These are phyloP conservation scores for Ianthella basta DNA, from an alignment of 37 sponge, comb jelly and placozoan genomes.

Conservation along the genomic window DNA sequence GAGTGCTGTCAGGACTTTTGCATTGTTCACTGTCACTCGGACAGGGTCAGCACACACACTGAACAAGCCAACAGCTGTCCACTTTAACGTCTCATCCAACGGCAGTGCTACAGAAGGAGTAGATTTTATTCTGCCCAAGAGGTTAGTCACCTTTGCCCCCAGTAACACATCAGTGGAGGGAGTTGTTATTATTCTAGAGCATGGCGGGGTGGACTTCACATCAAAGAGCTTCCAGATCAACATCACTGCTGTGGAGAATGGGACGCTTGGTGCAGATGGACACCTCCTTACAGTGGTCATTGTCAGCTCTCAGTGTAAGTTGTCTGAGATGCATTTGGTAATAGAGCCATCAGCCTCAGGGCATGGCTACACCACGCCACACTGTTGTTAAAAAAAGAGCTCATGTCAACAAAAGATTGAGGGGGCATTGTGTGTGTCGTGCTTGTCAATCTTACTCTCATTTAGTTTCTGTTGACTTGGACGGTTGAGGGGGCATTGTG, in stretches of 20 bases:
- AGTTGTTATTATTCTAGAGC: neutral
- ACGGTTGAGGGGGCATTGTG: too few relatives aligned
- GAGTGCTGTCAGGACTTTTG: too few relatives aligned
- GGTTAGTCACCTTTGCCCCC: neutral
- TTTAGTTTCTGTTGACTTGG: too few relatives aligned
- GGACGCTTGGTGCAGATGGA: conserved; percentile 10
- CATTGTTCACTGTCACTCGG: neutral
- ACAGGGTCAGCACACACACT: neutral
- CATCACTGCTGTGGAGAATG: conserved; percentile 4
- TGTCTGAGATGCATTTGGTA: too few relatives aligned
- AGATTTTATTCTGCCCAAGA: neutral
- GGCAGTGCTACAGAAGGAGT: conserved; percentile 2
- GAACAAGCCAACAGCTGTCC: neutral
- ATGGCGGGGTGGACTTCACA: neutral
- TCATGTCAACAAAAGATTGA: too few relatives aligned
- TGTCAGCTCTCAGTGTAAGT: too few relatives aligned
- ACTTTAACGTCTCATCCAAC: neutral
- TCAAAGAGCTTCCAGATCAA: neutral
- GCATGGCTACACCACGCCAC: too few relatives aligned
- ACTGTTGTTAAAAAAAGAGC: too few relatives aligned
- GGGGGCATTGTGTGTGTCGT: too few relatives aligned
- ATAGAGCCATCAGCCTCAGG: too few relatives aligned
- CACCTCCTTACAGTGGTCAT: neutral
- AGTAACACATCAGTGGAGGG: neutral
- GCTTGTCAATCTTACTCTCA: too few relatives aligned